Evolutionary conservation across 1,140 invertebrate genomes (phyloP).

Genomic region (Agrilus planipennis): DNA sequence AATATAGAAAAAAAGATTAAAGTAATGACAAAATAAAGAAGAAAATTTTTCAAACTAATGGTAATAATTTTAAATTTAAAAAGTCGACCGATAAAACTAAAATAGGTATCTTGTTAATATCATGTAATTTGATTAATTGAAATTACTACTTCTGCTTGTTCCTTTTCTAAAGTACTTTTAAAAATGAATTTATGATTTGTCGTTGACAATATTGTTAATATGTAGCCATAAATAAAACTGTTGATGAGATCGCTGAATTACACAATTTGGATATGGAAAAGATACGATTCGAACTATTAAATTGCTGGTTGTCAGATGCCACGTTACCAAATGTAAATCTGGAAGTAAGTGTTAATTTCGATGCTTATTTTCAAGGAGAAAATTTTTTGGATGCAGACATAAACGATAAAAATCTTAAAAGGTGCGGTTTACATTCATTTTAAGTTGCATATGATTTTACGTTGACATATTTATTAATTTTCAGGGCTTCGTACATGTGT

Average conservation of each 20-base stretch:
- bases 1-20: slow-evolving; percentile 6
- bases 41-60: not conserved
- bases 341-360: not conserved
- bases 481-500: slow-evolving; percentile 20
- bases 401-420: not conserved
- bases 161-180: not conserved
- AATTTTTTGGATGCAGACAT: not conserved
- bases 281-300: slow-evolving; percentile 12
- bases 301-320: slow-evolving; percentile 13
- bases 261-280: slow-evolving; percentile 15
- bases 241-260: slow-evolving; percentile 20
- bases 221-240: slow-evolving; percentile 26
- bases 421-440: not conserved
- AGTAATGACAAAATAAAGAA: not conserved
- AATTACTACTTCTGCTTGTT: not conserved
- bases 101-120: not conserved
- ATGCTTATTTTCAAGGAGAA: not conserved
- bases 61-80: slow-evolving; percentile 1
- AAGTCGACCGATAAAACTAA: not conserved
- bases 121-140: not conserved
- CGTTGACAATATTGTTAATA: slow-evolving; percentile 8
- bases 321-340: not conserved
- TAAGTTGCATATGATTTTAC: slow-evolving; percentile 6
- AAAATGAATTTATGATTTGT: not conserved
- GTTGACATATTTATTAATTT: slow-evolving; percentile 8